Percentiles rank a stretch among this genome's conserved stretches.
Conservation (phyloP, 2,113 vertebrate genomes). For the Phalacrocorax brasilianus region DNA sequence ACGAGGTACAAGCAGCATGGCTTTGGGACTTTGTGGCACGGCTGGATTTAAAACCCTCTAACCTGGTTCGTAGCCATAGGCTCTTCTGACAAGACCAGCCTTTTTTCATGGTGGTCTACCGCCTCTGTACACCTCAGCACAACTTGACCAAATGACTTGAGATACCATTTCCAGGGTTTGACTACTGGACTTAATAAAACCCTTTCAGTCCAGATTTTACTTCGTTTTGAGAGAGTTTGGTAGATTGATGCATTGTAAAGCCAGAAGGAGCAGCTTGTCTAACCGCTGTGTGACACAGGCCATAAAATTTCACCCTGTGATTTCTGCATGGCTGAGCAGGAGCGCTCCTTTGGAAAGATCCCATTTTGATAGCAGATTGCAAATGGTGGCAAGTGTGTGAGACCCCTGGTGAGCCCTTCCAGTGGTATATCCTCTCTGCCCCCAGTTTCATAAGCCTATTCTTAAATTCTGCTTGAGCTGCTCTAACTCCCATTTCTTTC, state of each 20-base stretch:
- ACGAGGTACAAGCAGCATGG: rapidly evolving
- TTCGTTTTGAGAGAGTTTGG: background rate
- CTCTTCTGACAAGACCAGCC: background rate
- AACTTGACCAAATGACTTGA: background rate
- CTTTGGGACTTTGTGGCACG: background rate
- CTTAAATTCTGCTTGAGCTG: background rate
- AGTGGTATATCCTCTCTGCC: background rate
- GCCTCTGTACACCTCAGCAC: background rate
- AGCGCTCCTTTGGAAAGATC: background rate
- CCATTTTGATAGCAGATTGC: background rate
- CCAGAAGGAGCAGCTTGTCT: background rate
- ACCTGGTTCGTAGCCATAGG: background rate
- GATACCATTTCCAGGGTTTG: background rate
- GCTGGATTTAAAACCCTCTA: background rate
- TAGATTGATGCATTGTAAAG: background rate
- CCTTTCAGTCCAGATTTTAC: background rate
- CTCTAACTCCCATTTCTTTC: background rate
- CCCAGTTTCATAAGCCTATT: background rate
- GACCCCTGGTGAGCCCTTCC: background rate
- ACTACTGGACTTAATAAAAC: background rate
- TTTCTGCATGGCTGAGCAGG: rapidly evolving
- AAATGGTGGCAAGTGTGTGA: background rate
- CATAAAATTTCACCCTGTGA: background rate
- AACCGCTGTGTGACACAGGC: rapidly evolving
- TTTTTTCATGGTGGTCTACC: background rate